These are phyloP conservation scores for Archips xylosteana DNA, from an alignment of 2,888 invertebrate species.

Conservation along the genomic window DNA sequence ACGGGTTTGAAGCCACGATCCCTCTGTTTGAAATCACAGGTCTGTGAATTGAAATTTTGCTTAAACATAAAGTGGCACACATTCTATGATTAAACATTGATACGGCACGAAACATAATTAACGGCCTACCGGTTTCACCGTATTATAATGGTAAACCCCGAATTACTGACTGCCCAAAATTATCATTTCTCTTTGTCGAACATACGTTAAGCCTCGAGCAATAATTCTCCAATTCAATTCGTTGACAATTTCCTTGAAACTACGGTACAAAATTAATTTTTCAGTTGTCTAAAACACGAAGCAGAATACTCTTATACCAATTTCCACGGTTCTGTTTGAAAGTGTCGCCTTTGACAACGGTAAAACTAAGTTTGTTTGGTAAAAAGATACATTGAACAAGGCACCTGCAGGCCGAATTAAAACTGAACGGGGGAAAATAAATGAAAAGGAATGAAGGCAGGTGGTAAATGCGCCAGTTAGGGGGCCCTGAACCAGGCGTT, in stretches of 20 bases:
- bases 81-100: neutral
- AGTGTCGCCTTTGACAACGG: neutral
- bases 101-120: neutral
- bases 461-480: constrained; percentile 10
- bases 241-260: constrained; percentile 10
- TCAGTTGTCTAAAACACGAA: neutral
- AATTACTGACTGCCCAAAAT: constrained; percentile 5
- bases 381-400: constrained; percentile 15
- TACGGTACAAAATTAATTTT: constrained; percentile 1
- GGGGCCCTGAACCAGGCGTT: neutral
- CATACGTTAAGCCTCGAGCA: neutral
- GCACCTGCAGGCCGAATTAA: constrained; percentile 22
- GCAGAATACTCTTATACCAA: neutral
- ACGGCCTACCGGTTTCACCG: neutral
- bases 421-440: neutral
- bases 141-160: neutral
- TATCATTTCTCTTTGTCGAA: constrained; percentile 4
- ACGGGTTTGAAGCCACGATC: no score
- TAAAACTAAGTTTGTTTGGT: constrained; percentile 7
- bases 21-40: no score
- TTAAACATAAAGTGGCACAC: no score
- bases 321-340: neutral
- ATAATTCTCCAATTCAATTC: constrained; percentile 16
- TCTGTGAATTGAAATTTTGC: no score
- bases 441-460: neutral